Evolutionary conservation across 1,140 invertebrate species (phyloP).

Genomic region (Eumeta japonica): DNA sequence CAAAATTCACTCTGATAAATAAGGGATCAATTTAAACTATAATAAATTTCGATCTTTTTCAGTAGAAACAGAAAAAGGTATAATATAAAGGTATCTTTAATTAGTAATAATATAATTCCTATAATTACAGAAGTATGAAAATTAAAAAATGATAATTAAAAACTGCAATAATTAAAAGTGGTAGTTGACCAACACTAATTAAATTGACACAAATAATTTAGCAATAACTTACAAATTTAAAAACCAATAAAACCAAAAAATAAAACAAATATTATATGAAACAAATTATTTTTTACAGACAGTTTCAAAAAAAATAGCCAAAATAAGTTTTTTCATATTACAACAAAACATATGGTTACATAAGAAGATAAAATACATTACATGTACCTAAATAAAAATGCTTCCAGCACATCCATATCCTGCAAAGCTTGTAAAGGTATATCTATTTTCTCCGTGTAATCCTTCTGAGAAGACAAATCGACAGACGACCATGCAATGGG

Average conservation of each 20-base stretch:
- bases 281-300: too few relatives aligned
- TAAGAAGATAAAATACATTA: too few relatives aligned
- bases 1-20: slow-evolving; percentile 60
- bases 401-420: slow-evolving; percentile 75
- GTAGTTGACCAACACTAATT: too few relatives aligned
- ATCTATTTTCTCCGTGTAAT: slow-evolving; percentile 40
- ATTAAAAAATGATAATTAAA: too few relatives aligned
- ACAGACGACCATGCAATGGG: slow-evolving; percentile 44
- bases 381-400: slow-evolving; percentile 67
- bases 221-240: too few relatives aligned
- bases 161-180: too few relatives aligned
- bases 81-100: background rate
- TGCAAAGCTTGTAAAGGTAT: slow-evolving; percentile 62
- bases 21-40: too few relatives aligned
- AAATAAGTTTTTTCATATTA: too few relatives aligned
- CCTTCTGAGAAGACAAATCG: slow-evolving; percentile 29
- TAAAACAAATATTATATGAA: too few relatives aligned
- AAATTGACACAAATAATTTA: too few relatives aligned
- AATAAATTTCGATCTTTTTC: background rate
- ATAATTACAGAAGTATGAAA: slow-evolving; percentile 5
- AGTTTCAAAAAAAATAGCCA: too few relatives aligned
- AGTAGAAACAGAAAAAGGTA: background rate
- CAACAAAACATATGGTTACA: too few relatives aligned
- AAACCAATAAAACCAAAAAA: background rate
- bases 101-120: slow-evolving; percentile 4